Base-by-base conservation (phyloP, 2,113 vertebrate genomes). In the Vulpes lagopus region DNA sequence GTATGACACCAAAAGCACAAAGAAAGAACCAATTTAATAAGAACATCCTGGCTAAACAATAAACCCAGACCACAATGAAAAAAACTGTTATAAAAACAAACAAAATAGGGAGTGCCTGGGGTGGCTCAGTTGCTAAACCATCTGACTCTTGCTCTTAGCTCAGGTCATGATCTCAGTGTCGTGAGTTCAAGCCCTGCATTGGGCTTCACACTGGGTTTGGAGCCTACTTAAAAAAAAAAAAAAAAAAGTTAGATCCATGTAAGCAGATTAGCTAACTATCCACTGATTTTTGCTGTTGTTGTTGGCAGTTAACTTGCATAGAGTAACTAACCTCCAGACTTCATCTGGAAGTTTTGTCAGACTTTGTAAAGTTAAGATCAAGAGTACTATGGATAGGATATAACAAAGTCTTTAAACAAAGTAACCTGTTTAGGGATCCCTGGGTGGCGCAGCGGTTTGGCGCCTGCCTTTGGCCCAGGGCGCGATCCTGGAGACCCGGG, bases 301-400 rank as follows among this genome's bases (percentile, higher is more conserved):
- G 95, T 89, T 91, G 71, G 76, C 88, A 95, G 97, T 98, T 96
- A 97, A 89, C 93, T 91, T 97, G 8, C 20, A 38, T n/a, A n/a
- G 1, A 80, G 14, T 98, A 98, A 98, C 98, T 95, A 17, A 9
- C 62, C 90, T 98, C 92, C 93, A 98, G 30, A 78, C 93, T 94
- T 73, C 55, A 96, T 78, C 85, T 91, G 43, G 38, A 96, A 89
- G 35, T 69, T 96, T 35, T 97, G 96, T 98, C 89, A 84, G 79
- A 84, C 81, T 97, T 23, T 67, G 82, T 81, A 92, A 92, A 96
- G 88, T 74, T 96, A 98, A 88, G 43, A 0, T 97, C 95, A 35
- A 53, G 97, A 92, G n/a, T 95, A 85, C 92, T 97, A 23, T 23
- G 14, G 95, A 91, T 95, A 84, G 51, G 90, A 89, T 82, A 79